Evolutionary conservation across 2,888 invertebrate genomes (phyloP).

Genomic region (Agrotis puta): DNA sequence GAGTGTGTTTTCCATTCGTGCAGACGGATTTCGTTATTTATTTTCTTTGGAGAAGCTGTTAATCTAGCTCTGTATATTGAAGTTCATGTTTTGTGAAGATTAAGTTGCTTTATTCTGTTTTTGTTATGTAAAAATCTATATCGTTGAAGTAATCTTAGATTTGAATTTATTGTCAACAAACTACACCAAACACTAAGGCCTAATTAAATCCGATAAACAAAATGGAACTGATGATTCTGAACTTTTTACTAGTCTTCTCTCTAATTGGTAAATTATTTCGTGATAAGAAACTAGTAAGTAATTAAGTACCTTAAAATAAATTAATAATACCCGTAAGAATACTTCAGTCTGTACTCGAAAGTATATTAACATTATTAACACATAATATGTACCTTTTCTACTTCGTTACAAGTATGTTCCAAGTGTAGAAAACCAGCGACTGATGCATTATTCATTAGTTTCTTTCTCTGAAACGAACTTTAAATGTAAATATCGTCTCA

Average conservation of each 20-base stretch:
- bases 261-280: background rate
- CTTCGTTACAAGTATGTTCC: conserved; percentile 38
- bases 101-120: conserved; percentile 22
- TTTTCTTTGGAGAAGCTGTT: conserved; percentile 74
- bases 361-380: conserved; percentile 34
- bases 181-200: background rate
- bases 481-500: conserved; percentile 58
- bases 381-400: conserved; percentile 40
- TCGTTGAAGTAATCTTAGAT: conserved; percentile 14
- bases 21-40: conserved; percentile 83
- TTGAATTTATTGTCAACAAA: conserved; percentile 8
- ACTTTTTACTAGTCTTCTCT: too few species aligned
- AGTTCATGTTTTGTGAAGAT: conserved; percentile 56
- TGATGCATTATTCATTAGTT: conserved; percentile 55
- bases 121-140: conserved; percentile 16
- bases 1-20: conserved; percentile 84
- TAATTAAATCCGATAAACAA: too few species aligned
- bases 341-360: conserved; percentile 9
- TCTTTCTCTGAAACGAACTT: conserved; percentile 55
- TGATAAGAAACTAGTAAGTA: background rate
- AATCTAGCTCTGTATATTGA: conserved; percentile 48
- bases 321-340: background rate
- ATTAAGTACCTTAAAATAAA: background rate
- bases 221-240: too few species aligned
- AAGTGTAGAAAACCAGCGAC: conserved; percentile 40